phyloP scores from a whole-genome alignment of 2,888 invertebrate species.

The Callyntrura guangdongensis region DNA sequence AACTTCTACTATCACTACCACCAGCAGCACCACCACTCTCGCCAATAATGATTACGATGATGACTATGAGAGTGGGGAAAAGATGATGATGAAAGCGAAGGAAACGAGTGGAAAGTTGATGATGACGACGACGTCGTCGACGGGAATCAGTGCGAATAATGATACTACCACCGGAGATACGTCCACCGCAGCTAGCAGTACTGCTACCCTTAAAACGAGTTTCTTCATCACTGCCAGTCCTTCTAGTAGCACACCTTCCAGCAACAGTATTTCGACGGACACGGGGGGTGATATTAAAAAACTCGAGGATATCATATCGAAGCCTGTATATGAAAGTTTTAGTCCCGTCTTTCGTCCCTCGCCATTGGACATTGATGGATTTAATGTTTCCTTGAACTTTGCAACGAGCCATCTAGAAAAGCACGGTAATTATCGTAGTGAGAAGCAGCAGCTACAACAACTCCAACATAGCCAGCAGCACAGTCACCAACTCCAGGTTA shows the following conservation, averaged over 20 bases:
- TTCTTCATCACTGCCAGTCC: background rate
- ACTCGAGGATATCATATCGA: conserved; percentile 85
- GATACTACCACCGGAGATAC: conserved; percentile 4
- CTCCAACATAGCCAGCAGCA: conserved; percentile 25
- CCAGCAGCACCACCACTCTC: background rate
- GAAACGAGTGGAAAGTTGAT: conserved; percentile 30
- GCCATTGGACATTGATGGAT: conserved; percentile 88
- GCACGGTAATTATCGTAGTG: background rate
- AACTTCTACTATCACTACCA: background rate
- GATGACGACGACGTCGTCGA: background rate
- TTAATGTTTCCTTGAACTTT: conserved; percentile 75
- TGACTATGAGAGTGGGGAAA: conserved; percentile 36
- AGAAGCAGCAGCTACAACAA: conserved; percentile 38
- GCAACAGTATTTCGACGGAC: background rate
- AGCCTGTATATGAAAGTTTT: conserved; percentile 88
- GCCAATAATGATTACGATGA: conserved; percentile 51
- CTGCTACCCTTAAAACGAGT: background rate
- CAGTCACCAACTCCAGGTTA: conserved; percentile 28
- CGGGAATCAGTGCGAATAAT: conserved; percentile 23
- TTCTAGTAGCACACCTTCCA: conserved; percentile 4
- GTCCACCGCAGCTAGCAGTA: conserved; percentile 12
- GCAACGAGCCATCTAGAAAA: conserved; percentile 29
- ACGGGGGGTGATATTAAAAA: conserved; percentile 10
- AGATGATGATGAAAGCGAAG: conserved; percentile 52
- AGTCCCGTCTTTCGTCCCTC: conserved; percentile 94